A percentile compares a stretch with the other conserved stretches of the same genome.
phyloP scores from a whole-genome alignment of 2,113 vertebrate species.

The Elachura formosa region DNA sequence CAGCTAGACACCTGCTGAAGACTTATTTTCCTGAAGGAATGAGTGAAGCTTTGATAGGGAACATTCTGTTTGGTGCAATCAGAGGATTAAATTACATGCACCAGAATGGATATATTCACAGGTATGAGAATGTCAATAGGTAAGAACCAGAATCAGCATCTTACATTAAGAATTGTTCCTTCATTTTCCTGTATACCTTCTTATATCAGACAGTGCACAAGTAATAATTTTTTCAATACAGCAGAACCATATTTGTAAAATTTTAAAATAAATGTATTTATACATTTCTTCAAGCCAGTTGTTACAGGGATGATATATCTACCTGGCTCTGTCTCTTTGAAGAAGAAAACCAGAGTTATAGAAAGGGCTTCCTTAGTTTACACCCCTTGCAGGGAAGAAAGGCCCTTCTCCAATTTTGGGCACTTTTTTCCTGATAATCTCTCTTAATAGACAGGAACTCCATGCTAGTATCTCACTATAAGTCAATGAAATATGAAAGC shows the following conservation, averaged over 20 bases:
- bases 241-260: not conserved
- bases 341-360: not conserved
- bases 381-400: not conserved
- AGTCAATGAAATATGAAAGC: not conserved
- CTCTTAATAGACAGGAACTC: not conserved
- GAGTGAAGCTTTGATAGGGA: conserved; percentile 92
- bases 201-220: not conserved
- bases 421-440: not conserved
- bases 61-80: conserved; percentile 88
- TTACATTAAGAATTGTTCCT: not conserved
- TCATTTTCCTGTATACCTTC: not conserved
- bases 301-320: not conserved
- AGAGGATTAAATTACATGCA: conserved; percentile 92
- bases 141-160: not conserved
- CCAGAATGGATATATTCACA: conserved; percentile 92
- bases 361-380: not conserved
- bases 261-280: not conserved
- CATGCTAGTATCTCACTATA: not conserved
- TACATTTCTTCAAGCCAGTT: not conserved
- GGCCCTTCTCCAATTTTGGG: not conserved
- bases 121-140: conserved; percentile 69
- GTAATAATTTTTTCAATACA: not conserved
- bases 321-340: not conserved
- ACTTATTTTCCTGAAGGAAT: conserved; percentile 94
- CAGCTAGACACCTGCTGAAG: conserved; percentile 86